Evolutionary conservation across 1,140 invertebrate species (phyloP).

Genomic region (Ceratitis capitata): DNA sequence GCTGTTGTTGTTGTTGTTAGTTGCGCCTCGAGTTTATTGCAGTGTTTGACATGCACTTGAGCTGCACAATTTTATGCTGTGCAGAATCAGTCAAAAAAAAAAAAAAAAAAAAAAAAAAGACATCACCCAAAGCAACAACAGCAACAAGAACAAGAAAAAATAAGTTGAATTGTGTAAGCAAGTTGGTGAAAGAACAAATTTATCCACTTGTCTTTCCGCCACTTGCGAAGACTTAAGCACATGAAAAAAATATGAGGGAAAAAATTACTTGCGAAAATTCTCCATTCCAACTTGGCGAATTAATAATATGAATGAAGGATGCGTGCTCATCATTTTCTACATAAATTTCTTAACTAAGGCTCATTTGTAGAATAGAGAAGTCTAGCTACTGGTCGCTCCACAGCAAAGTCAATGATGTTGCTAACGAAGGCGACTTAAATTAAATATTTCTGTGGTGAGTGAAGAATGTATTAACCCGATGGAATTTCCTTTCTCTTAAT

Average conservation of each 20-base stretch:
- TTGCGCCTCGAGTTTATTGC: slow-evolving; percentile 30
- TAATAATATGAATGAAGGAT: not conserved
- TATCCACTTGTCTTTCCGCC: slow-evolving; percentile 30
- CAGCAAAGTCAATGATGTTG: not conserved
- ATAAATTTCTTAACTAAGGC: slow-evolving; percentile 13
- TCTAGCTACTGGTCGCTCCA: not conserved
- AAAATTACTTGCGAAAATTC: not conserved
- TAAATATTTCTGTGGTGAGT: no score
- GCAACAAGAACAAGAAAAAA: no score
- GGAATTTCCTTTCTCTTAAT: no score
- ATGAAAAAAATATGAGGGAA: not conserved
- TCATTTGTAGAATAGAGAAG: not conserved
- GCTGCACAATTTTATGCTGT: slow-evolving; percentile 31
- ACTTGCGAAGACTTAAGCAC: slow-evolving; percentile 4
- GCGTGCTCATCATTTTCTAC: slow-evolving; percentile 27
- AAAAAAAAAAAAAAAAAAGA: not conserved
- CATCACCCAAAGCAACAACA: no score
- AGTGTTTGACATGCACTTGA: slow-evolving; percentile 36
- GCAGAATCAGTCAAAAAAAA: not conserved
- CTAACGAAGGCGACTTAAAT: not conserved
- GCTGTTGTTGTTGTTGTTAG: not conserved
- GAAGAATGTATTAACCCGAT: no score
- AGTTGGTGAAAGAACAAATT: slow-evolving; percentile 21
- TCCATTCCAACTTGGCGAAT: not conserved
- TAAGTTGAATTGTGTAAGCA: not conserved